Percentiles rank a stretch among this genome's conserved stretches.
Conservation (phyloP, 2,797 vertebrate genomes). For the Gallirallus australis region DNA sequence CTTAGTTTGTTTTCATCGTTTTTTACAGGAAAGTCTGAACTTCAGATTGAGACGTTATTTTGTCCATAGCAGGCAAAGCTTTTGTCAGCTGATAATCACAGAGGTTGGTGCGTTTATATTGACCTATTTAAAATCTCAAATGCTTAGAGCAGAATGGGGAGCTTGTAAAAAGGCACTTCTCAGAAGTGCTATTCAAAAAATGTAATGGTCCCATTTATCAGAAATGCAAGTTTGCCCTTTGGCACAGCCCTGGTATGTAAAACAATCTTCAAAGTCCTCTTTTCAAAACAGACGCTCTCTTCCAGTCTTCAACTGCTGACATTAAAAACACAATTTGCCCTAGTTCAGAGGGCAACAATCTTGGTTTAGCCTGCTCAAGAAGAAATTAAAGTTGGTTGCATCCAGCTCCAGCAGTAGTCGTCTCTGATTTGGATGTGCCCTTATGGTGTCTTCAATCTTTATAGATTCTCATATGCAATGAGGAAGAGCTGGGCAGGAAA, state of each 20-base stretch:
- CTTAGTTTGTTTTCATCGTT: background rate
- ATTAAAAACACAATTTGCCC: background rate
- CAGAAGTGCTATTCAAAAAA: background rate
- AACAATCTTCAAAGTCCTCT: background rate
- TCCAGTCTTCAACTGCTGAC: background rate
- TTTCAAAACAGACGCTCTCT: background rate
- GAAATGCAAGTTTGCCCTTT: background rate
- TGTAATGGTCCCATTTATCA: slow-evolving; percentile 9
- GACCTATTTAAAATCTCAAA: slow-evolving; percentile 18
- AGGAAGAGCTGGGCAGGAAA: background rate
- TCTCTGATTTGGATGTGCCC: background rate
- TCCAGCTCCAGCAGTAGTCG: background rate
- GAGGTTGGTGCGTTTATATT: background rate
- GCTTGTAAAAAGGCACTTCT: slow-evolving; percentile 5
- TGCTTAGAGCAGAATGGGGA: background rate
- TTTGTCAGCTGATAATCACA: slow-evolving; percentile 12
- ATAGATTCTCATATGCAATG: background rate
- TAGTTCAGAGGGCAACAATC: background rate
- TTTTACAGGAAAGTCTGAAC: background rate
- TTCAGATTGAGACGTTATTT: background rate
- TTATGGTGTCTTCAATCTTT: background rate
- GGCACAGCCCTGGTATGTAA: background rate
- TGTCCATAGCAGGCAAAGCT: background rate
- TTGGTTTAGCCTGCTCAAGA: background rate
- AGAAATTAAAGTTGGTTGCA: background rate